Percentiles rank a stretch among this genome's conserved stretches.
Conservation (phyloP, 2,797 vertebrate species). For the Coracias cyanogaster region DNA sequence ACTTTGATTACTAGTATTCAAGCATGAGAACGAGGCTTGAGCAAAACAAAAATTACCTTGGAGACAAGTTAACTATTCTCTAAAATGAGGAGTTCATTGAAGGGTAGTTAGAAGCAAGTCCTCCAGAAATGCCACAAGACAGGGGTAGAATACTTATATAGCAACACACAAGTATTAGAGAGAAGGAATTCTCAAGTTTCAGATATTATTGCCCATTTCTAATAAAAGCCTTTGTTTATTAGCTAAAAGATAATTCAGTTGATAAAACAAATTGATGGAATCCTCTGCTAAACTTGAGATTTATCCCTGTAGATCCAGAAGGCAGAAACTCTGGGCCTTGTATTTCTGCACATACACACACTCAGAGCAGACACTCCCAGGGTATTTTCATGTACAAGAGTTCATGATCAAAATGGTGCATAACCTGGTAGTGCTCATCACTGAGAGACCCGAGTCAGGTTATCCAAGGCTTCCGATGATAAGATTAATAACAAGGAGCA, state of each 20-base stretch:
- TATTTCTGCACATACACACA: background rate
- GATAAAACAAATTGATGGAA: background rate
- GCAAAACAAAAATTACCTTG: background rate
- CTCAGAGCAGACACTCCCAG: background rate
- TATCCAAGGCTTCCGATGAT: slow-evolving; percentile 3
- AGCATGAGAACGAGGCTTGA: background rate
- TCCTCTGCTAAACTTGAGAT: background rate
- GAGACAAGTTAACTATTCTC: background rate
- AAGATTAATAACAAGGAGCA: slow-evolving; percentile 51
- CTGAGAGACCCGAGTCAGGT: background rate
- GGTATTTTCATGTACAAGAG: background rate
- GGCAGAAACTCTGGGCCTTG: background rate
- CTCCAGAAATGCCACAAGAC: background rate
- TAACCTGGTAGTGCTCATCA: slow-evolving; percentile 2
- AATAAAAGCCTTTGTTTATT: background rate
- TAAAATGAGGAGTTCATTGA: background rate
- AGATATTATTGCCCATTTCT: background rate
- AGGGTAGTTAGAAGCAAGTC: background rate
- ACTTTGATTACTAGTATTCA: background rate
- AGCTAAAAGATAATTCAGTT: background rate
- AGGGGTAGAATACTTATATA: background rate
- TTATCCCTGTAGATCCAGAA: background rate
- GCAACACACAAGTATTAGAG: background rate
- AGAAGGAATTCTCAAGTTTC: background rate
- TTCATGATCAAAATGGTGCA: slow-evolving; percentile 49